Base-by-base conservation (phyloP, 2,113 vertebrate genomes). In the Muntiacus reevesi region DNA sequence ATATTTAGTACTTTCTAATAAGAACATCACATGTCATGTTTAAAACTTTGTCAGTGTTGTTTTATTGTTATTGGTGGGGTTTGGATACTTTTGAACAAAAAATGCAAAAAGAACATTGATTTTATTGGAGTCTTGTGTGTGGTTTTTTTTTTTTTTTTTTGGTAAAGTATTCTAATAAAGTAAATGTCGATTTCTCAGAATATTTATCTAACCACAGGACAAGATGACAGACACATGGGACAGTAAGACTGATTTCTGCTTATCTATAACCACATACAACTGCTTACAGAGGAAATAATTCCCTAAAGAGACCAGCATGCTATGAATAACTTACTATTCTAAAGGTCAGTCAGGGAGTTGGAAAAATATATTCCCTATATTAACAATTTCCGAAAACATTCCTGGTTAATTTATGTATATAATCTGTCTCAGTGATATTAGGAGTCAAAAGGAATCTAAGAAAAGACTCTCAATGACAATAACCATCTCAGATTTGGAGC, bases 201-300 rank as follows among this genome's bases (percentile, higher is more conserved):
- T 87, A n/a, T 25, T 78, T 88, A 87, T 54, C 64, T 76, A 92
- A 55, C 57, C 54, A 94, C 30, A 91, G 47, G 28, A 88, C 45
- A 74, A 97, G n/a, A 87, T 52, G 40, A 84, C 25, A 95, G 52
- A 92, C 33, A 88, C 17, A 11, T 64, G 33, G n/a, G 21, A 71
- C n/a, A 93, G 28, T 17, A 62, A 71, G 83, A 89, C 55, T 78
- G 55, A 86, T 88, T 97, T 96, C 64, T 95, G 5, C 27, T 92
- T 64, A 81, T 85, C 43, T 84, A 78, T 25, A 91, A 62, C 9
- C 64, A 33, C 36, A 57, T 47, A 43, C 27, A 89, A 60, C 28
- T 57, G 33, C 50, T 89, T 93, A 74, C 10, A 67, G 62, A 93
- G 33, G 19, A 89, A 89, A 84, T 21, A 67, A 0, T 23, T 97